Percentiles rank a stretch among this genome's conserved stretches.
These are phyloP conservation scores for Cryptoblepharus egeriae DNA, from an alignment of 2,797 vertebrate species.

Conservation along the genomic window DNA sequence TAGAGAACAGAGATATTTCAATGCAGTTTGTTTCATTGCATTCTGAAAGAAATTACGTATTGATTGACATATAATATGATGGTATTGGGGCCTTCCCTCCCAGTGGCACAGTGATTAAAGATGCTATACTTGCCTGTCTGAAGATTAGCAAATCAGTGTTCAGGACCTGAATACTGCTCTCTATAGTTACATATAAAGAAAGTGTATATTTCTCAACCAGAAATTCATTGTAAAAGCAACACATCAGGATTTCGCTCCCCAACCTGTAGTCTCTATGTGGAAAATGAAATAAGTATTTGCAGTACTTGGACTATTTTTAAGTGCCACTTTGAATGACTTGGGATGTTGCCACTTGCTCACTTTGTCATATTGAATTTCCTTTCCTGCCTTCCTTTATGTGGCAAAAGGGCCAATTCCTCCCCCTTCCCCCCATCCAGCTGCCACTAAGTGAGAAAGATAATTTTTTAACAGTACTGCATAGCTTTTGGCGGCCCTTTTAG, in stretches of 20 bases:
- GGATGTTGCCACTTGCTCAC: constrained; percentile 39
- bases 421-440: constrained; percentile 26
- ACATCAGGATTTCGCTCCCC: constrained; percentile 20
- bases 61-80: too few relatives aligned
- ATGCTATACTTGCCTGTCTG: too few relatives aligned
- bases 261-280: constrained; percentile 6
- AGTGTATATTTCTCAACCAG: constrained; percentile 5
- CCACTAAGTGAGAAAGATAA: constrained; percentile 39
- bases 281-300: constrained; percentile 19
- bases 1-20: too few relatives aligned
- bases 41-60: too few relatives aligned
- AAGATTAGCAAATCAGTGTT: too few relatives aligned
- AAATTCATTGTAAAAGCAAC: neutral
- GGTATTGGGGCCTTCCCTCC: too few relatives aligned
- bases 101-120: too few relatives aligned
- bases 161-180: too few relatives aligned
- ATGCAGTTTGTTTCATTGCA: too few relatives aligned
- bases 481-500: constrained; percentile 48
- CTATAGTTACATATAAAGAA: too few relatives aligned
- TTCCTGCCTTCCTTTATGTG: constrained; percentile 3
- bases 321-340: constrained; percentile 29
- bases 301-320: constrained; percentile 44
- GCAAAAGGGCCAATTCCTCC: constrained; percentile 1
- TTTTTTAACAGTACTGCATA: constrained; percentile 28
- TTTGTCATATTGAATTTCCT: constrained; percentile 51